A percentile compares a stretch with the other conserved stretches of the same genome.
Conservation (phyloP, 2,113 vertebrate genomes). For the Melanocharis versteri region DNA sequence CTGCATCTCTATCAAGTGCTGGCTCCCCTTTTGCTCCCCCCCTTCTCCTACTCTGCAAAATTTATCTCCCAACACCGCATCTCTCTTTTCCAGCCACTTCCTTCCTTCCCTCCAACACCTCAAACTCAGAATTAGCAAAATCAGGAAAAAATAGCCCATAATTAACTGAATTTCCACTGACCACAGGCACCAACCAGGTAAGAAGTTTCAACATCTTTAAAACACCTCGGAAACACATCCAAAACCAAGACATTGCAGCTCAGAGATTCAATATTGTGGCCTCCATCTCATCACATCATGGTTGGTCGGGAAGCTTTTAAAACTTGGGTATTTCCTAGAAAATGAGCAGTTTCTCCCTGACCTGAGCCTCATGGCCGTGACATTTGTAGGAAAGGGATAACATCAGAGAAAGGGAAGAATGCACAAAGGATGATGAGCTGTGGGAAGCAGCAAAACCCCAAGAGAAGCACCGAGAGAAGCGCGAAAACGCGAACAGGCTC, state of each 20-base stretch:
- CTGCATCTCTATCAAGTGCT: neutral
- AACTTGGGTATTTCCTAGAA: neutral
- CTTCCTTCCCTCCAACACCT: neutral
- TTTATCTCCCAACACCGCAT: rapidly evolving
- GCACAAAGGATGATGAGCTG: neutral
- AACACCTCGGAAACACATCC: neutral
- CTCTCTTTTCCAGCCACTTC: neutral
- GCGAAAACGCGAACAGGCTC: rapidly evolving
- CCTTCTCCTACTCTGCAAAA: neutral
- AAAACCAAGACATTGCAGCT: neutral
- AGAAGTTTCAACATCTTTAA: neutral
- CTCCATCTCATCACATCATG: rapidly evolving
- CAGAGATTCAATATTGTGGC: rapidly evolving
- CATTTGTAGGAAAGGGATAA: neutral
- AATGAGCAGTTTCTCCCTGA: neutral
- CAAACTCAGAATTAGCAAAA: neutral
- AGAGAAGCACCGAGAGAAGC: neutral
- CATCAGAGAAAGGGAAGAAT: neutral
- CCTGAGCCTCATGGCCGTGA: rapidly evolving
- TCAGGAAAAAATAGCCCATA: rapidly evolving
- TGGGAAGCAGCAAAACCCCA: neutral
- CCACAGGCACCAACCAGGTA: neutral
- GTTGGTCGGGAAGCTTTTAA: neutral
- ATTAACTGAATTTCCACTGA: neutral
- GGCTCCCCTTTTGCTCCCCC: neutral